phyloP scores from a whole-genome alignment of 2,797 vertebrate genomes.

The Onychomys leucogaster region DNA sequence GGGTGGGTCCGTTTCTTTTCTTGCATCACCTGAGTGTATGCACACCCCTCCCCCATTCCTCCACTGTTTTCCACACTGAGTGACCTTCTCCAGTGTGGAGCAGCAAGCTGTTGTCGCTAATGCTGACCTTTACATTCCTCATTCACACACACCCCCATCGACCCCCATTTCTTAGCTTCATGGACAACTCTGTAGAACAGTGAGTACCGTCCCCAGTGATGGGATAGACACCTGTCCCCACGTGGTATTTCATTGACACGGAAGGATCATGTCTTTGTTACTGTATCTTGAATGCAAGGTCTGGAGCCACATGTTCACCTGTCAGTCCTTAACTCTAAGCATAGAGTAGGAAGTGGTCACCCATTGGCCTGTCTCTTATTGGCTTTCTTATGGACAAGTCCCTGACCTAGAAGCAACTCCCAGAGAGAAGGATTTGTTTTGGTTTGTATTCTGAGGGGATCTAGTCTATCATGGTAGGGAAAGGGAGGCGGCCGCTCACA shows the following conservation, averaged over 20 bases:
- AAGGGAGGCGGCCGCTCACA: background rate
- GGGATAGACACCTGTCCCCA: background rate
- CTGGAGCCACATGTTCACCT: background rate
- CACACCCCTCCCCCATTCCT: accelerated
- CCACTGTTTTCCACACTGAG: no score
- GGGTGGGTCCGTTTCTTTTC: background rate
- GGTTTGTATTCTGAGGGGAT: background rate
- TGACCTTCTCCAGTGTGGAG: background rate
- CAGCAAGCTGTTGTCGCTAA: background rate
- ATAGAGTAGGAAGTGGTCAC: background rate
- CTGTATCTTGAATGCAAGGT: background rate
- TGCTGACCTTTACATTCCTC: background rate
- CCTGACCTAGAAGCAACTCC: background rate
- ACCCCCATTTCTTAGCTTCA: background rate
- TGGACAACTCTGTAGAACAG: background rate
- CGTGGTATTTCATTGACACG: background rate
- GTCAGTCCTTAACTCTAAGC: background rate
- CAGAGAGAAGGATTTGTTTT: background rate
- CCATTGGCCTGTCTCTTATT: background rate
- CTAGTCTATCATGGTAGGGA: background rate
- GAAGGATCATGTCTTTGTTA: background rate
- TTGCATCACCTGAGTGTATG: background rate
- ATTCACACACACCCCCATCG: accelerated
- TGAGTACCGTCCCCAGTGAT: background rate
- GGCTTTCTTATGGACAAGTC: background rate